Evolutionary conservation across 2,797 vertebrate genomes (phyloP), one percentile per base, ranked within the genome.

Genomic region (Acipenser ruthenus): DNA sequence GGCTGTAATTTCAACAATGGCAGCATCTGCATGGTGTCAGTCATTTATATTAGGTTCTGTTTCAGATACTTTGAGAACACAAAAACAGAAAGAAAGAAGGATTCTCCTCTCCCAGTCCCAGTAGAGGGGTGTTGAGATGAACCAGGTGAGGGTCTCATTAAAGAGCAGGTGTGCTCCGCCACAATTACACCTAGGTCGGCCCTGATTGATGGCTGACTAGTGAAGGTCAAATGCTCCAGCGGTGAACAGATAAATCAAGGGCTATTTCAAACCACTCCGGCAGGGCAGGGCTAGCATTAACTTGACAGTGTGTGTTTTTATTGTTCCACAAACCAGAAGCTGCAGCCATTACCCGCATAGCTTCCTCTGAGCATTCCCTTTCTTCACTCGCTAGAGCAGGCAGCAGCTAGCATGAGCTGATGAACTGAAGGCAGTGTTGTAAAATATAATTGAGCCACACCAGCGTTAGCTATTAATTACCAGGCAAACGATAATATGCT

Each of bases 141-240:
- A 82, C 73, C 86, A 87, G 85, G 77, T 86, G 83, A 85, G 66
- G 74, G 64, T 6, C 72, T 74, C 63, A 49, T 82, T 82, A 79
- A 78, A 81, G 74, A 60, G 73, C 87, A 87, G 86, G 72, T 87
- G 85, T 86, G 78, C 70, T 56, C 73, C 67, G 55, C 73, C 72
- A 75, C 75, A 75, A 76, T 83, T 81, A 82, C 77, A 79, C 70
- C 37, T 49, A 4, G 49, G 69, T 73, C 0, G 49, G 67, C 67
- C 49, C 48, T 12, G 49, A 82, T 71, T 69, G 69, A 67, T 52
- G 63, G 60, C 63, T 69, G 70, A 60, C 50, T 11, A 9, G 66
- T 8, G 47, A 61, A 67, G 78, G 83, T 82, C 77, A 75, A 8
- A 15, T 53, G 52, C 72, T 71, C 63, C 72, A 72, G 74, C 74